Evolutionary conservation across 1,140 invertebrate species (phyloP), one percentile per base, ranked within the genome.

Genomic region (Pogonomyrmex californicus): DNA sequence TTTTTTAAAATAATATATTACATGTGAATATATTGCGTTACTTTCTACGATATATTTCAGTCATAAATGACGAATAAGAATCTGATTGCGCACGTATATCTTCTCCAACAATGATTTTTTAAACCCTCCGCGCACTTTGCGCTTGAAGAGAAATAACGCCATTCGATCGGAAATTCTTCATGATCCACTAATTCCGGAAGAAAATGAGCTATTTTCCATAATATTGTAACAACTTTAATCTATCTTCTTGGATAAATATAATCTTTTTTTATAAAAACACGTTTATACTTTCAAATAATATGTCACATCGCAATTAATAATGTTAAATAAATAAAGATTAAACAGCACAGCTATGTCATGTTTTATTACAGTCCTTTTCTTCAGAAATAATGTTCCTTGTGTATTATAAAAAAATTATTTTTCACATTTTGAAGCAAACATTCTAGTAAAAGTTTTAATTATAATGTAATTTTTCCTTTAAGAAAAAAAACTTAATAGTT

Each of bases 181-280:
- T 73, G 82, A 90, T 71, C 88, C 77, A 90, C 89, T 90, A 89
- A 90, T 86, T 86, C 76, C 23, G 56, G 70, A 77, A 86, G 87
- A 78, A 89, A 23, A 73, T 77, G 49, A 77, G 30, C 65, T 47
- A 33, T 49, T 83, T 77, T 76, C 79, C 65, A 76, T 87, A 90
- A 90, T 77, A 65, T 63, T 65, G 60, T 90, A 87, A 89, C 73
- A 65, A 86, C 70, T 90, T 89, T 68, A 83, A 78, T 47, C 71
- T 87, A 62, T 83, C 71, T 86, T 88, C 44, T 71, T 6, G 12
- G 41, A 36, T 66, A 65, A 5, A n/a, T 66, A 7, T 51, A 51
- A 0, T 1, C 9, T 65, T 41, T 79, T 78, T 49, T 2, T 47
- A 12, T 14, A 23, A 23, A 44, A 66, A 36, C 6, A 66, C n/a